Conservation (phyloP, 2,797 vertebrate species). For the Anguilla marmorata region DNA sequence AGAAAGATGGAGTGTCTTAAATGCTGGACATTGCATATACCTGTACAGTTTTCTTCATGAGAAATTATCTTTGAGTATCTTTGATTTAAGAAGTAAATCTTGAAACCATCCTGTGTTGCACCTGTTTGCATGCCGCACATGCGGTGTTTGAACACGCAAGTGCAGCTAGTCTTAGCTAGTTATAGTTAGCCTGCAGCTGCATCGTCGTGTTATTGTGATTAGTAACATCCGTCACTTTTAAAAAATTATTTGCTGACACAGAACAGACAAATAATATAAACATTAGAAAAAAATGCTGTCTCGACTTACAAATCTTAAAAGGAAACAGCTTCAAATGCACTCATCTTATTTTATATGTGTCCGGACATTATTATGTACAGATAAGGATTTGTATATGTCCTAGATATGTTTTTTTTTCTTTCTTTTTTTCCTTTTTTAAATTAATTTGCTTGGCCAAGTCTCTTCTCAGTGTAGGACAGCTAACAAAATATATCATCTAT, state of each 20-base stretch:
- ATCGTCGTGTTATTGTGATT: neutral
- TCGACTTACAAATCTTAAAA: neutral
- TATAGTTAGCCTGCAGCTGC: neutral
- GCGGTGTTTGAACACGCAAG: neutral
- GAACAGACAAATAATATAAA: neutral
- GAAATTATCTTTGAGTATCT: neutral
- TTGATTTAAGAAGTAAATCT: neutral
- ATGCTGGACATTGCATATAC: neutral
- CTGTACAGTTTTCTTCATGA: neutral
- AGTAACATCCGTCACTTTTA: neutral
- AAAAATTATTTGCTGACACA: neutral
- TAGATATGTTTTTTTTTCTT: neutral
- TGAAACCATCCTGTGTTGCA: neutral
- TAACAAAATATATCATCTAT: neutral
- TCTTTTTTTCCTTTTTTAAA: neutral
- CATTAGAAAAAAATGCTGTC: neutral
- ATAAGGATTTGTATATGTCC: neutral
- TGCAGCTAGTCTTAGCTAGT: neutral
- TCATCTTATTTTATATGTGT: neutral
- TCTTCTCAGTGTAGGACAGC: constrained; percentile 1
- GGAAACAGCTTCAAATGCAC: neutral
- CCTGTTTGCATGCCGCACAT: neutral
- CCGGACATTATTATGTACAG: neutral
- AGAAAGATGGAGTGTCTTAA: neutral
- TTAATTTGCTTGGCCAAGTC: constrained; percentile 12